Percentiles rank a stretch among this genome's conserved stretches.
Evolutionary conservation across 2,888 invertebrate species (phyloP).

Genomic region (Eupithecia subumbrata): DNA sequence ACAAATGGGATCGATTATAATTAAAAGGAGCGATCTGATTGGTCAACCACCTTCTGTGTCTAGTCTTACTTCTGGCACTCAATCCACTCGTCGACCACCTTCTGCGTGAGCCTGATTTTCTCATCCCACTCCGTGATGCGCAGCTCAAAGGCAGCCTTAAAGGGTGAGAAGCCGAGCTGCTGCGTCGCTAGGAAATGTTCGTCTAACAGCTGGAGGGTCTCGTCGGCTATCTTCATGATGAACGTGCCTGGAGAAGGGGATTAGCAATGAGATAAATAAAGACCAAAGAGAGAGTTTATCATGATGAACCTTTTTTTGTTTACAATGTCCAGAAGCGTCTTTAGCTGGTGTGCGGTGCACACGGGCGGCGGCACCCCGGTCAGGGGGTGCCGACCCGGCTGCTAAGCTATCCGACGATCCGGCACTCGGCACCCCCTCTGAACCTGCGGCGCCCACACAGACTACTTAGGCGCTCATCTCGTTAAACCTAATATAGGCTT

Average conservation of each 20-base stretch:
- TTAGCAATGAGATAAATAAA: neutral
- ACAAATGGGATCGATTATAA: neutral
- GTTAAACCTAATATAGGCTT: too few species aligned
- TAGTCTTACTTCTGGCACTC: slow-evolving; percentile 88
- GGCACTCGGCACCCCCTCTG: too few species aligned
- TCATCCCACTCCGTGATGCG: slow-evolving; percentile 90
- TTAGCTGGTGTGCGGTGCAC: too few species aligned
- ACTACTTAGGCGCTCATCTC: too few species aligned
- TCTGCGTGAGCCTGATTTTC: slow-evolving; percentile 86
- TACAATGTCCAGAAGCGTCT: too few species aligned
- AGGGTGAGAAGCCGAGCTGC: slow-evolving; percentile 90
- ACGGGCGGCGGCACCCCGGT: too few species aligned
- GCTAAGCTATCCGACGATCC: too few species aligned
- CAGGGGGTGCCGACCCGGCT: too few species aligned
- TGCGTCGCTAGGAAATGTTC: slow-evolving; percentile 90
- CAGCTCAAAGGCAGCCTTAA: slow-evolving; percentile 90
- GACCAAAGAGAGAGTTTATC: neutral
- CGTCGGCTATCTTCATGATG: slow-evolving; percentile 90
- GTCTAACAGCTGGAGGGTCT: slow-evolving; percentile 88
- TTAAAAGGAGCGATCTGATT: neutral
- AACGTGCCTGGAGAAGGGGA: slow-evolving; percentile 81
- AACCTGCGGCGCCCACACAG: too few species aligned
- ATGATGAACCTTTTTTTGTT: too few species aligned
- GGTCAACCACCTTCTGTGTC: neutral
- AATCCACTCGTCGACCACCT: slow-evolving; percentile 87